These are phyloP conservation scores for Catagonus wagneri DNA, from an alignment of 2,113 vertebrate genomes.

Conservation along the genomic window DNA sequence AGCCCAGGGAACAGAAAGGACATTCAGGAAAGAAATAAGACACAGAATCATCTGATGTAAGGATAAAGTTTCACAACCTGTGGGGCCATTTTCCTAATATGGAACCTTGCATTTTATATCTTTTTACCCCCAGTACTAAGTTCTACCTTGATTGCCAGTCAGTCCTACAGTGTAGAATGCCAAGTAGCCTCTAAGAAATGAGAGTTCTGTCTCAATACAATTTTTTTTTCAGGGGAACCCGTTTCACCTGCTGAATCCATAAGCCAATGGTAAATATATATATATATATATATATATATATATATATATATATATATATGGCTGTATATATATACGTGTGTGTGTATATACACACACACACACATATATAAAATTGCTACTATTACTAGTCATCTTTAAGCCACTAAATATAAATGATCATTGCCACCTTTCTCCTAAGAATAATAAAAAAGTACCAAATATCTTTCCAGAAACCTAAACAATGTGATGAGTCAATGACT, in stretches of 20 bases:
- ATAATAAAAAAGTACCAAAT: conserved; percentile 10
- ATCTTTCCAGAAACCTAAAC: conserved; percentile 45
- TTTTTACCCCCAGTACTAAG: conserved; percentile 12
- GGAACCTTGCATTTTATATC: not conserved
- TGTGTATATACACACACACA: too few species aligned
- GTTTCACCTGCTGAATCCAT: conserved; percentile 8
- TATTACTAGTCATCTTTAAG: not conserved
- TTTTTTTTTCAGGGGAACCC: conserved; percentile 39
- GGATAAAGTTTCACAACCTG: not conserved
- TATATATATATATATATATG: too few species aligned
- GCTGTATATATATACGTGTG: too few species aligned
- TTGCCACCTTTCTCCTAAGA: conserved; percentile 2
- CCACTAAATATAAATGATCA: conserved; percentile 2
- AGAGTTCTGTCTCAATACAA: not conserved
- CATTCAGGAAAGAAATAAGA: not conserved
- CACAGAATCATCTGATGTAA: not conserved
- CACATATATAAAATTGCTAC: too few species aligned
- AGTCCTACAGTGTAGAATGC: not conserved
- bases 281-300: too few species aligned
- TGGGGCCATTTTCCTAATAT: not conserved
- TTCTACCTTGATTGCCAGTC: not conserved
- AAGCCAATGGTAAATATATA: not conserved
- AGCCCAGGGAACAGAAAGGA: not conserved
- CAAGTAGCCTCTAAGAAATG: not conserved
- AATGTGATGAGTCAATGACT: conserved; percentile 51